Evolutionary conservation across 2,113 vertebrate species (phyloP).

Genomic region (Zapornia atra): DNA sequence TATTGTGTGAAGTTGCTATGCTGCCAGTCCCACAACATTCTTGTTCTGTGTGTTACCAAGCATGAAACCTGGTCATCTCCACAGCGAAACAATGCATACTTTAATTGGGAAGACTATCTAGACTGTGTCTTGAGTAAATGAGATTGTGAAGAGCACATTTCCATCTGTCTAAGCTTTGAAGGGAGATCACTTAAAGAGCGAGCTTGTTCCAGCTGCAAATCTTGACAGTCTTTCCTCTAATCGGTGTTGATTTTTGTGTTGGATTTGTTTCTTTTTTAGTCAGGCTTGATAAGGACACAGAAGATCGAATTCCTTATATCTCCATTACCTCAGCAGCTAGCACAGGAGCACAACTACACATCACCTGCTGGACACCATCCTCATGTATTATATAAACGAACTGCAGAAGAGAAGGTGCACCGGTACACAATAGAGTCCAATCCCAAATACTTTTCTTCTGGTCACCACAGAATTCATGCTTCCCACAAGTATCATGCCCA

Average conservation of each 20-base stretch:
- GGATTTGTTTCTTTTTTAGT: conserved; percentile 73
- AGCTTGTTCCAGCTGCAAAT: not conserved
- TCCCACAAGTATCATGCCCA: conserved; percentile 50
- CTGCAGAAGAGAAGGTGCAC: conserved; percentile 83
- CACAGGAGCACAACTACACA: conserved; percentile 86
- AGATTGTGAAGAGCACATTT: not conserved
- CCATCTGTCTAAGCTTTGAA: not conserved
- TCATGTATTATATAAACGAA: conserved; percentile 92
- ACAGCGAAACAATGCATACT: not conserved
- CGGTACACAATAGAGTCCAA: conserved; percentile 20
- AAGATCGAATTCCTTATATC: conserved; percentile 91
- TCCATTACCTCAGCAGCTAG: conserved; percentile 89
- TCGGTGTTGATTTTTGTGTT: not conserved
- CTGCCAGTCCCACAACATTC: not conserved
- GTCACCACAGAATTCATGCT: conserved; percentile 22
- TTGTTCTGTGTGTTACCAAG: not conserved
- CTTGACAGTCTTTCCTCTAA: not conserved
- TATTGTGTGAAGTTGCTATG: not conserved
- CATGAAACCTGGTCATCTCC: not conserved
- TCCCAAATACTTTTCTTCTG: not conserved
- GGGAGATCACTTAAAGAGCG: not conserved
- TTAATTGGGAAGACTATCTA: not conserved
- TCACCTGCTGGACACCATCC: conserved; percentile 87
- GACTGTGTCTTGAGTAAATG: not conserved
- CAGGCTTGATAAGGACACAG: conserved; percentile 89